Evolutionary conservation across 2,113 vertebrate species (phyloP).

Genomic region (Oncorhynchus kisutch): DNA sequence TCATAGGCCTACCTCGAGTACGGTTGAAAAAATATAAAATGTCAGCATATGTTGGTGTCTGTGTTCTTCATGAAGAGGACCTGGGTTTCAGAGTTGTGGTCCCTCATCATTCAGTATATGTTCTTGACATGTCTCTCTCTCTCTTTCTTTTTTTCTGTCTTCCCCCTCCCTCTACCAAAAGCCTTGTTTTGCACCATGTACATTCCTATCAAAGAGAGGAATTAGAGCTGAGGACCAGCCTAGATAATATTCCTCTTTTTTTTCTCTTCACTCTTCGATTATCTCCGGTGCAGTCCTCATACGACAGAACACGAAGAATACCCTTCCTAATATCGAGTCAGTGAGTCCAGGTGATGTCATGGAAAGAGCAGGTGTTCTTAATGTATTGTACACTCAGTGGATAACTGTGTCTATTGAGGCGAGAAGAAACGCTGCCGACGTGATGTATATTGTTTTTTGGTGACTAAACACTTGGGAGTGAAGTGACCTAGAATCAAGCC

Average conservation of each 20-base stretch:
- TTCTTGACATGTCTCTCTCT: background rate
- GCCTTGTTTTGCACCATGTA: conserved; percentile 19
- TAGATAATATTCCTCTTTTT: conserved; percentile 56
- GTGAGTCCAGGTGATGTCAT: too few relatives aligned
- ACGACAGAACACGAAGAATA: conserved; percentile 61
- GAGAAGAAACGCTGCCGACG: conserved; percentile 24
- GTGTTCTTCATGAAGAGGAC: conserved; percentile 24
- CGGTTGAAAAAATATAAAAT: background rate
- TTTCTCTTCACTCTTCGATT: conserved; percentile 20
- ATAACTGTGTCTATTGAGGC: conserved; percentile 59
- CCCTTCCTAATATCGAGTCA: conserved; percentile 54
- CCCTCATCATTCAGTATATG: conserved; percentile 22
- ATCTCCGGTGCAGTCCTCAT: conserved; percentile 43
- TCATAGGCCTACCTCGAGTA: conserved; percentile 47
- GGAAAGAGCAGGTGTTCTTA: too few relatives aligned
- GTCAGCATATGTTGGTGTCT: conserved; percentile 33
- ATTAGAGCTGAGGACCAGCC: conserved; percentile 34
- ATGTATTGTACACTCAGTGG: too few relatives aligned
- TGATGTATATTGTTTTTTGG: conserved; percentile 73
- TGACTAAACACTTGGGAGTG: conserved; percentile 75
- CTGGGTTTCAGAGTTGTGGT: conserved; percentile 33
- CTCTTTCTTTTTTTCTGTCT: background rate
- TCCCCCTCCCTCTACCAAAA: background rate
- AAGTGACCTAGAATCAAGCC: conserved; percentile 77
- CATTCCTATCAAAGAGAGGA: conserved; percentile 46